phyloP scores from a whole-genome alignment of 2,113 vertebrate genomes.

The Myotis lucifugus region DNA sequence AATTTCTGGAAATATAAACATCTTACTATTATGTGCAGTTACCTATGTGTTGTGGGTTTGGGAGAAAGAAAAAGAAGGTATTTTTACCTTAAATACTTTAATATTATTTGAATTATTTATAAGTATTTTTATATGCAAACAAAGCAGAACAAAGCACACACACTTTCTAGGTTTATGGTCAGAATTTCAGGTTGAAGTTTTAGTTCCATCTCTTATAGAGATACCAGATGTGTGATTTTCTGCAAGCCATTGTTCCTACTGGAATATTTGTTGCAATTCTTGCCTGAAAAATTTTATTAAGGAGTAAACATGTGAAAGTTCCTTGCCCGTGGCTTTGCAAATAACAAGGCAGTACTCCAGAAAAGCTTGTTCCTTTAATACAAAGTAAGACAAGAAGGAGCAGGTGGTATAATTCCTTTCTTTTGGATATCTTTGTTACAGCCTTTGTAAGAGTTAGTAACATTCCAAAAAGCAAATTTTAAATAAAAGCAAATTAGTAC shows the following conservation, averaged over 20 bases:
- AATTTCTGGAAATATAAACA: neutral
- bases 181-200: neutral
- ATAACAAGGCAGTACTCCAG: neutral
- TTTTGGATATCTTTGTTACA: slow-evolving; percentile 37
- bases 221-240: neutral
- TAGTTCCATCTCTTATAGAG: neutral
- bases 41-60: neutral
- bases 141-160: neutral
- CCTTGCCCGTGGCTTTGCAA: neutral
- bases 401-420: slow-evolving; percentile 12
- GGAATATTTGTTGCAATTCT: neutral
- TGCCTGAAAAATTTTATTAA: neutral
- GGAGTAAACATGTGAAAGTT: neutral
- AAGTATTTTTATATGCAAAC: neutral
- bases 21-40: neutral
- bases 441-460: neutral
- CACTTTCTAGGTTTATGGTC: neutral
- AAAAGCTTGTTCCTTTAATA: neutral
- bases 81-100: neutral
- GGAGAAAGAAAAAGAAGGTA: neutral
- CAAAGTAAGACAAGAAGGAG: neutral
- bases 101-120: neutral
- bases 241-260: neutral
- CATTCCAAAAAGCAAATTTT: slow-evolving; percentile 39
- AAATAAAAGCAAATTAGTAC: slow-evolving; percentile 53